A percentile compares a stretch with the other conserved stretches of the same genome.
These are phyloP conservation scores for Tachysurus vachellii DNA, from an alignment of 2,113 vertebrate genomes.

Conservation along the genomic window DNA sequence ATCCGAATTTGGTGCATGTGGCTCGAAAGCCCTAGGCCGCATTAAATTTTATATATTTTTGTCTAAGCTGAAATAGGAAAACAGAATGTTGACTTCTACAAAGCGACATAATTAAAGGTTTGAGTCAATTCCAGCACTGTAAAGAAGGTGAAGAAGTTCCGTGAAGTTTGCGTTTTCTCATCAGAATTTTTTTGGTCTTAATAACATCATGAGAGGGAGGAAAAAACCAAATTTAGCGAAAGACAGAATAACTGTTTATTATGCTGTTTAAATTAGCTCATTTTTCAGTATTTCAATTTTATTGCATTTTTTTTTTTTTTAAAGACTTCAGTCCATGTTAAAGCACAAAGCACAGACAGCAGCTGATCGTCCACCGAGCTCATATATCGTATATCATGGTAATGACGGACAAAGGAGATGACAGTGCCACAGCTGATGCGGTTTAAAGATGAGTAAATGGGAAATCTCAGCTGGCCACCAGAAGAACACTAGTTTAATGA, in stretches of 20 bases:
- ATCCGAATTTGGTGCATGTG: too few species aligned
- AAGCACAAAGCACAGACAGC: neutral
- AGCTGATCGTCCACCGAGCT: neutral
- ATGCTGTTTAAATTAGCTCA: too few species aligned
- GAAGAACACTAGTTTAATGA: slow-evolving; percentile 45
- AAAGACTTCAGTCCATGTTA: neutral
- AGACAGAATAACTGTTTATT: too few species aligned
- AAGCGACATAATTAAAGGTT: too few species aligned
- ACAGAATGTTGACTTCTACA: too few species aligned
- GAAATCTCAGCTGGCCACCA: slow-evolving; percentile 63
- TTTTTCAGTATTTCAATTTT: neutral
- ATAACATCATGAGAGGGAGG: neutral
- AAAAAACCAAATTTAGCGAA: neutral
- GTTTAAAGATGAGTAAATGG: slow-evolving; percentile 37
- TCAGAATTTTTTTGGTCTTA: neutral
- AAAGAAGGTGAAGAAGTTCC: neutral
- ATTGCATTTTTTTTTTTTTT: neutral
- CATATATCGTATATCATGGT: neutral
- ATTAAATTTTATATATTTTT: too few species aligned
- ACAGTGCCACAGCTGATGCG: slow-evolving; percentile 25
- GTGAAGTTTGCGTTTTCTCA: neutral
- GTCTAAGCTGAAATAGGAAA: too few species aligned
- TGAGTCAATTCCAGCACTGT: neutral
- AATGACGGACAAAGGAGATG: neutral
- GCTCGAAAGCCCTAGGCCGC: too few species aligned